phyloP scores from a whole-genome alignment of 1,140 invertebrate species.

The Mesaphorura yosii region DNA sequence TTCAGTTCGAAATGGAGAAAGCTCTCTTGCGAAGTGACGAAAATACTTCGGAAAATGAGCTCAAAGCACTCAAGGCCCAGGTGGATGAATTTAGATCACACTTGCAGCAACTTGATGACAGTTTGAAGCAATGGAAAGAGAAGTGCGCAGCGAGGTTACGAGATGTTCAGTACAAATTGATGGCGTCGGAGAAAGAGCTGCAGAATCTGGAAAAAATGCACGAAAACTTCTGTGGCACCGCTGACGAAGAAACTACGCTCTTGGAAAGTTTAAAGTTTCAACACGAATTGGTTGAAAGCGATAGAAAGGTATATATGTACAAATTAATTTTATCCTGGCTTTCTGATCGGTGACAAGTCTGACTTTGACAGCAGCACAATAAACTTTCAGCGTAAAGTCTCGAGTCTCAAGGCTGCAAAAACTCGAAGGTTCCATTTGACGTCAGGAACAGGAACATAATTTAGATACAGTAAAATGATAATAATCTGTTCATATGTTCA shows the following conservation, averaged over 20 bases:
- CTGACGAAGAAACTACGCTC: constrained; percentile 45
- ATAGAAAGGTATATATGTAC: constrained; percentile 42
- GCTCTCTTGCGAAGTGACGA: constrained; percentile 69
- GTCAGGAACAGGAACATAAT: too few relatives aligned
- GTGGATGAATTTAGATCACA: constrained; percentile 52
- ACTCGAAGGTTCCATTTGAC: too few relatives aligned
- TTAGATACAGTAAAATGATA: too few relatives aligned
- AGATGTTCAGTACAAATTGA: constrained; percentile 21
- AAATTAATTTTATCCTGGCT: too few relatives aligned
- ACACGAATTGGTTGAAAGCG: constrained; percentile 44
- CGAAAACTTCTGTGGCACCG: constrained; percentile 32
- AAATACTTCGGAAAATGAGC: constrained; percentile 58
- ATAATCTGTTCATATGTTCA: too few relatives aligned
- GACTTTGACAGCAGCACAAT: too few relatives aligned
- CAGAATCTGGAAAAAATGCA: constrained; percentile 33
- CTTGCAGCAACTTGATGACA: constrained; percentile 23
- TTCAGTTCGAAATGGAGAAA: constrained; percentile 69
- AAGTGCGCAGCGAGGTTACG: constrained; percentile 18
- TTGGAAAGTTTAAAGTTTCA: constrained; percentile 46
- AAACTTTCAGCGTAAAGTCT: too few relatives aligned
- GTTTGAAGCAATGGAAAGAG: constrained; percentile 19
- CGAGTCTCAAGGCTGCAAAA: too few relatives aligned
- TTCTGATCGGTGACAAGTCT: too few relatives aligned
- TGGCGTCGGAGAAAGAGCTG: constrained; percentile 25
- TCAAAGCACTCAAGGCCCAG: constrained; percentile 55